These are phyloP conservation scores for Caenorhabditis angaria DNA, from an alignment of 2,888 invertebrate species.

Conservation along the genomic window DNA sequence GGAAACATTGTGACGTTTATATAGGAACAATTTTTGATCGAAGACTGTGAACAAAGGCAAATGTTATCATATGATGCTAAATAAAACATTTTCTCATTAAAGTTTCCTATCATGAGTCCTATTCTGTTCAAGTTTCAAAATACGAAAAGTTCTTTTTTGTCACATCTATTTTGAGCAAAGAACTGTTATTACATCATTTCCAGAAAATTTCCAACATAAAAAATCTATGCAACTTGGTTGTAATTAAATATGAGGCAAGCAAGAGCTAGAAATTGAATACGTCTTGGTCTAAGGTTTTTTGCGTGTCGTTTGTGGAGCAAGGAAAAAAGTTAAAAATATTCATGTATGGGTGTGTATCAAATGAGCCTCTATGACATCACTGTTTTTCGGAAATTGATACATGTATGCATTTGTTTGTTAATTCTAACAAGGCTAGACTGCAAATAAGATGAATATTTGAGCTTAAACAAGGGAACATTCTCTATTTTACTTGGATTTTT, in stretches of 20 bases:
- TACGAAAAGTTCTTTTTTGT: not conserved
- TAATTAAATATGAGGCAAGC: not conserved
- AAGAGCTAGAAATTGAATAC: not conserved
- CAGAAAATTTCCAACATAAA: not conserved
- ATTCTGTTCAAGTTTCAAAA: not conserved
- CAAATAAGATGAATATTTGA: not conserved
- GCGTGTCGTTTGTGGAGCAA: not conserved
- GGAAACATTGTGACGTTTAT: not conserved
- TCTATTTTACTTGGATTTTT: no score
- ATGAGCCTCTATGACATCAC: not conserved
- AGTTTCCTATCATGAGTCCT: not conserved
- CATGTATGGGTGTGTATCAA: not conserved
- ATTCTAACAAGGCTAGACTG: not conserved
- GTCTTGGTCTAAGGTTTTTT: not conserved
- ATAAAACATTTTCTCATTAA: not conserved
- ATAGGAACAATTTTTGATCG: not conserved
- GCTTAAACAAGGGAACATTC: no score
- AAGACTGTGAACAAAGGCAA: not conserved
- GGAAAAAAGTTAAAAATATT: not conserved
- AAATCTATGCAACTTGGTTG: not conserved
- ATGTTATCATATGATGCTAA: not conserved
- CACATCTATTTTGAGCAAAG: not conserved
- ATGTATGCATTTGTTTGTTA: not conserved
- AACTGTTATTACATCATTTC: not conserved
- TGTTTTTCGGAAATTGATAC: conserved; percentile 2